These are phyloP conservation scores for Peromyscus nudipes DNA, from an alignment of 2,797 vertebrate species.

Conservation along the genomic window DNA sequence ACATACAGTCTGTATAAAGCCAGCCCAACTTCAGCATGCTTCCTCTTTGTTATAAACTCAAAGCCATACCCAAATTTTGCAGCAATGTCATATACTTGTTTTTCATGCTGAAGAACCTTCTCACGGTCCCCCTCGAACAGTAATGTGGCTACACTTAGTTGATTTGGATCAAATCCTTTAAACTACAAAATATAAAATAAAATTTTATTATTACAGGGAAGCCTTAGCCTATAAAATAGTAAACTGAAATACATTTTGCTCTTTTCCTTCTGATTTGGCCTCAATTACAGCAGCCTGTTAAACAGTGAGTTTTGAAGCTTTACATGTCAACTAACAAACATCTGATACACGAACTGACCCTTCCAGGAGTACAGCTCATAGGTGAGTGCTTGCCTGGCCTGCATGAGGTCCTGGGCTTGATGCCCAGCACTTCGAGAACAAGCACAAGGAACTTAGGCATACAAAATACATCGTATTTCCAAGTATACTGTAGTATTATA, in stretches of 20 bases:
- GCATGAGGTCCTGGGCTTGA: neutral
- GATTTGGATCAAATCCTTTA: slow-evolving; percentile 97
- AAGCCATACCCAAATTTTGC: slow-evolving; percentile 96
- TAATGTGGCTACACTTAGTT: slow-evolving; percentile 96
- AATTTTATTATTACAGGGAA: slow-evolving; percentile 64
- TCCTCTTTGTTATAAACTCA: slow-evolving; percentile 67
- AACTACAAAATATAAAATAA: slow-evolving; percentile 90
- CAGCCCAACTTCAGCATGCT: slow-evolving; percentile 16
- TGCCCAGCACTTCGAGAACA: neutral
- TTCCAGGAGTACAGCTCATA: neutral
- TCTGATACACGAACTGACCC: neutral
- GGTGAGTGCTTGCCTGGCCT: neutral
- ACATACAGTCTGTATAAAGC: neutral
- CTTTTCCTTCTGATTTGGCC: neutral
- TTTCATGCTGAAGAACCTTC: slow-evolving; percentile 98
- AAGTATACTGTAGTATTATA: neutral
- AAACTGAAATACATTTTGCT: slow-evolving; percentile 59
- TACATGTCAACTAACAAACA: slow-evolving; percentile 17
- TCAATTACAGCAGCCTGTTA: slow-evolving; percentile 46
- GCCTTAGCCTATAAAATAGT: slow-evolving; percentile 38
- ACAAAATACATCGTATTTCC: slow-evolving; percentile 27
- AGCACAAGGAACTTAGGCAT: neutral
- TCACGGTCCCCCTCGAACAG: slow-evolving; percentile 98
- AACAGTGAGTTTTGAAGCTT: slow-evolving; percentile 64
- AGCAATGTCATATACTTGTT: slow-evolving; percentile 99